These are phyloP conservation scores for Thecophora atra DNA, from an alignment of 2,888 invertebrate genomes.

Conservation along the genomic window DNA sequence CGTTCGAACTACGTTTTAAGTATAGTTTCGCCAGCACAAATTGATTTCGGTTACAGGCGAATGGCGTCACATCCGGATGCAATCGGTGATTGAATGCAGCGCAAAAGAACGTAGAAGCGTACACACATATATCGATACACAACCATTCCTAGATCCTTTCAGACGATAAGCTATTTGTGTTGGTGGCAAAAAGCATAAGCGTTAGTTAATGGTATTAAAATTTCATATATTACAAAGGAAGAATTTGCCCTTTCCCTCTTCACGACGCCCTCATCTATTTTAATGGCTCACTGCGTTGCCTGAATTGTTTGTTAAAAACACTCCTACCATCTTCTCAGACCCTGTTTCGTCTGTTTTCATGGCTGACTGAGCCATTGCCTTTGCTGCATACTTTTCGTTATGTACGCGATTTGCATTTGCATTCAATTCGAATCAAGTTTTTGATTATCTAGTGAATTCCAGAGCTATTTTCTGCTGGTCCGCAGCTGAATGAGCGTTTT, in stretches of 20 bases:
- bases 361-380: conserved; percentile 9
- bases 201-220: conserved; percentile 36
- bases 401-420: conserved; percentile 32
- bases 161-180: neutral
- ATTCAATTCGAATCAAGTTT: conserved; percentile 22
- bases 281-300: conserved; percentile 12
- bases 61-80: conserved; percentile 30
- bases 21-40: conserved; percentile 36
- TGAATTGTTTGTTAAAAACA: neutral
- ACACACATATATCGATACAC: conserved; percentile 7
- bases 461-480: neutral
- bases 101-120: neutral
- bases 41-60: conserved; percentile 32
- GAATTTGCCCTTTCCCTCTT: neutral
- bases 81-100: conserved; percentile 11
- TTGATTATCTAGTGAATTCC: conserved; percentile 17
- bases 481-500: neutral
- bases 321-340: neutral
- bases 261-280: no score
- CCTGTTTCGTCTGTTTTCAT: neutral
- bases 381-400: conserved; percentile 4
- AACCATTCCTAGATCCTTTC: neutral
- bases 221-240: conserved; percentile 22
- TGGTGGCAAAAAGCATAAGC: conserved; percentile 10
- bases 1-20: conserved; percentile 35